These are phyloP conservation scores for Etheostoma spectabile DNA, from an alignment of 2,113 vertebrate genomes.

Conservation along the genomic window DNA sequence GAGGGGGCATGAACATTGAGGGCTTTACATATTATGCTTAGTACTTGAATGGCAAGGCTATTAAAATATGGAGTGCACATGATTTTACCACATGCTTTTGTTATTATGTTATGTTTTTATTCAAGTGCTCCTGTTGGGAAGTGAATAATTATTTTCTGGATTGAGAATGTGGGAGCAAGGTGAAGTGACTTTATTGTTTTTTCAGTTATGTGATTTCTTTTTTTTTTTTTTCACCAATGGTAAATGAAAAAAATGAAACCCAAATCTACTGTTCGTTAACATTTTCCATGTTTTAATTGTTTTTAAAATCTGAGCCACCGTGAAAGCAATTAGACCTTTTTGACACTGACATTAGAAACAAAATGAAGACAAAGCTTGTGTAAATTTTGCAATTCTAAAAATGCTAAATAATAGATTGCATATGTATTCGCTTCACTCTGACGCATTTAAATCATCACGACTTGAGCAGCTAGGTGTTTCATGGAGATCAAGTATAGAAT, in stretches of 20 bases:
- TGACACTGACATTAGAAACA: background rate
- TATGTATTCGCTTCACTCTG: background rate
- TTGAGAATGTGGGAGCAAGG: background rate
- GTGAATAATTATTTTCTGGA: constrained; percentile 8
- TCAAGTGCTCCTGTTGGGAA: constrained; percentile 5
- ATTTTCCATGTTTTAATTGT: background rate
- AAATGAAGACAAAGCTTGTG: background rate
- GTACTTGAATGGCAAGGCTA: constrained; percentile 2
- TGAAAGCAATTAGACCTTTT: background rate
- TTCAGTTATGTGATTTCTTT: background rate
- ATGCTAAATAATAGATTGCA: background rate
- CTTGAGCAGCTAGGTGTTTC: background rate
- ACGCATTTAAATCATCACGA: background rate
- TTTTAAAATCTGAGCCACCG: background rate
- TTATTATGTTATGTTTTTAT: constrained; percentile 4
- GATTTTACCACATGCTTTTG: background rate
- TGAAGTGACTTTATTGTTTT: constrained; percentile 9
- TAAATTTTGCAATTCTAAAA: background rate
- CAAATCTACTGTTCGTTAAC: background rate
- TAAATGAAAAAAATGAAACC: background rate
- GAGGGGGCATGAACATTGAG: constrained; percentile 22
- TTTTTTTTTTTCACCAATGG: background rate
- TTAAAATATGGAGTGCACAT: constrained; percentile 20
- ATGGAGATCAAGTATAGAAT: background rate
- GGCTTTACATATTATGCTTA: constrained; percentile 14